Base-by-base conservation (phyloP, 2,797 vertebrate species). In the Micrastur ruficollis region DNA sequence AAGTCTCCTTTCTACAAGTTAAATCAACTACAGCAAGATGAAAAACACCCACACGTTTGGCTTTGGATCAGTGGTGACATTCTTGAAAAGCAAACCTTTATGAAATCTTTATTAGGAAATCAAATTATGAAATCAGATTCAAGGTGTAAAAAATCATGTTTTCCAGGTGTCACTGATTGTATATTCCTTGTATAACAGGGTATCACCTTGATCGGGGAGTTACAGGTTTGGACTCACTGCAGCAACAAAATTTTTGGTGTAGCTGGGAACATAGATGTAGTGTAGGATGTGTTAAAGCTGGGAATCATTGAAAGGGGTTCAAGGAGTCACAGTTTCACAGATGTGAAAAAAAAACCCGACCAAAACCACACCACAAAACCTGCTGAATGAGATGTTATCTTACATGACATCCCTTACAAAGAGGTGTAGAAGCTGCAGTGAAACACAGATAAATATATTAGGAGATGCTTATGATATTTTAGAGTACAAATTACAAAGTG, bases 71-170 rank as follows among this genome's bases (percentile, higher is more conserved):
- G 50, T 20, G 5, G 50, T 94, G 66, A 72, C 5, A 0, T 93
- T 96, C 95, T 93, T 96, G 78, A 96, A 95, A 93, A 96, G 83
- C 63, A 92, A 89, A 63, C 38, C 25, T 84, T 84, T 40, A 66
- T 93, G 90, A 91, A 94, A 93, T 83, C 49, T 90, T 66, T 40
- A 71, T 93, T 86, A 86, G 38, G 29, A 89, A 75, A 86, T 63
- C 20, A 58, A 58, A 73, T 82, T 58, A 63, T 18, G 17, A 81
- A 84, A 52, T 40, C 36, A 89, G 68, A 90, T 55, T 75, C 34
- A 89, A 87, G 40, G 29, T 82, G 59, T 63, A 80, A 87, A 91
- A 73, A 66, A 27, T 52, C 3, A 59, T 6, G 27, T 66, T 89
- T 90, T 52, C 36, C 74, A 40, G 38, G n/a, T 87, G 55, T 66